Evolutionary conservation across 2,888 invertebrate species (phyloP), one percentile per base, ranked within the genome.

Genomic region (Caenorhabditis sp.): DNA sequence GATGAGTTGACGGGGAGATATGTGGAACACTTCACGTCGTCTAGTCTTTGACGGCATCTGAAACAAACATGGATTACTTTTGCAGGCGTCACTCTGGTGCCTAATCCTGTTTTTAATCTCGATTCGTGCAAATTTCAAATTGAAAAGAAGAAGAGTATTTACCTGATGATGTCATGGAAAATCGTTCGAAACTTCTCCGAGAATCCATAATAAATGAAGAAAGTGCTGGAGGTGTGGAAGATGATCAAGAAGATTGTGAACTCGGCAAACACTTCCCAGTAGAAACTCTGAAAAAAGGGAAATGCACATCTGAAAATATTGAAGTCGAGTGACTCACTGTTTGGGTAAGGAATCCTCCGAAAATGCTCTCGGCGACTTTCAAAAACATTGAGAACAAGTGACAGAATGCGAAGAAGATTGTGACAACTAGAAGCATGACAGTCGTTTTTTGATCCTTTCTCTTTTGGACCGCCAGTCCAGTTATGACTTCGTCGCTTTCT

Each of bases 381-480:
- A 84, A 54, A 56, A 80, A 80, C 80, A 80, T 80, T 28, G 80
- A 80, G 38, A 84, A 72, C 19, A 72, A 35, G 54, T 84, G 83
- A 54, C 84, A 84, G 64, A 84, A 70, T 19, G 77, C 77, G 38
- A 84, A 84, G 54, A 77, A 76, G 28, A 81, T 84, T n/a, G 84
- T 84, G 68, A 84, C 81, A 16, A 84, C 81, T 7, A 84, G 51
- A 16, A 84, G 58, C 84, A 84, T 84, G 0, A 80, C 81, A 2
- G 84, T 84, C 16, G 80, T 81, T 24, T 84, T 84, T 26, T 84
- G 80, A 35, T 84, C 84, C 51, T 84, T 84, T 38, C 76, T 41
- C 24, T 81, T 74, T 59, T 80, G 73, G 22, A 83, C 83, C 8
- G 79, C 72, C 10, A 83, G 31, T 7, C 77, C 68, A 35, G 74